Conservation (phyloP, 2,797 vertebrate species). For the Poecilia picta region DNA sequence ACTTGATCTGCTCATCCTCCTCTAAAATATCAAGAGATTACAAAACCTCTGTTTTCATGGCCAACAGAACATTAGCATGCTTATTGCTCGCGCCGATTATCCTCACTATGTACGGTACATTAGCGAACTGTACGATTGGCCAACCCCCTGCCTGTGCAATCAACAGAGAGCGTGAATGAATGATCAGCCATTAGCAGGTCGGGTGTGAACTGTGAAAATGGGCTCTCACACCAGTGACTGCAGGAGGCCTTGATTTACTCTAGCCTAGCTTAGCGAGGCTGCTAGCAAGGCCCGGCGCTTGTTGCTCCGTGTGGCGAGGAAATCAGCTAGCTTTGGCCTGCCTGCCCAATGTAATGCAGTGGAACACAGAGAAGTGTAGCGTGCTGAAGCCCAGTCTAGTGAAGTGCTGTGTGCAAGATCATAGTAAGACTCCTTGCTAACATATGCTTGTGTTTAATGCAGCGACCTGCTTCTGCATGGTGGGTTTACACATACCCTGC, state of each 20-base stretch:
- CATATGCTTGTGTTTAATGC: conserved; percentile 84
- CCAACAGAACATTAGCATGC: conserved; percentile 77
- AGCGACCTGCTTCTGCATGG: conserved; percentile 85
- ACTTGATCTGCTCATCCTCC: conserved; percentile 35
- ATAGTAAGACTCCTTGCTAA: conserved; percentile 81
- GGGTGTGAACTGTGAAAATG: conserved; percentile 83
- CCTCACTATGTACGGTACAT: conserved; percentile 78
- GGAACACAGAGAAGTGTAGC: conserved; percentile 77
- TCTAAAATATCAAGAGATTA: conserved; percentile 59
- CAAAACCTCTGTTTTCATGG: conserved; percentile 73
- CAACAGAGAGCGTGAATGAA: conserved; percentile 81
- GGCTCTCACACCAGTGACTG: conserved; percentile 83
- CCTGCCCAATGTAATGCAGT: conserved; percentile 69
- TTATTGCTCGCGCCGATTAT: conserved; percentile 78
- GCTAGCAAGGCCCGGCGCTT: conserved; percentile 62
- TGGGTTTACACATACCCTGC: conserved; percentile 80
- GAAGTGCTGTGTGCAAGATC: conserved; percentile 81
- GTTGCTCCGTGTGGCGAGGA: conserved; percentile 30
- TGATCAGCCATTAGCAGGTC: conserved; percentile 84
- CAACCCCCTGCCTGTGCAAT: conserved; percentile 81
- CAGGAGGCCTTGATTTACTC: conserved; percentile 77
- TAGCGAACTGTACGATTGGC: conserved; percentile 77
- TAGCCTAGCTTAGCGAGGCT: conserved; percentile 70
- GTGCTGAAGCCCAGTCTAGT: conserved; percentile 82
- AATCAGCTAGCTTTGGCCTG: conserved; percentile 65